Evolutionary conservation across 2,888 invertebrate species (phyloP).

Genomic region (Rugalucina vietnamica): DNA sequence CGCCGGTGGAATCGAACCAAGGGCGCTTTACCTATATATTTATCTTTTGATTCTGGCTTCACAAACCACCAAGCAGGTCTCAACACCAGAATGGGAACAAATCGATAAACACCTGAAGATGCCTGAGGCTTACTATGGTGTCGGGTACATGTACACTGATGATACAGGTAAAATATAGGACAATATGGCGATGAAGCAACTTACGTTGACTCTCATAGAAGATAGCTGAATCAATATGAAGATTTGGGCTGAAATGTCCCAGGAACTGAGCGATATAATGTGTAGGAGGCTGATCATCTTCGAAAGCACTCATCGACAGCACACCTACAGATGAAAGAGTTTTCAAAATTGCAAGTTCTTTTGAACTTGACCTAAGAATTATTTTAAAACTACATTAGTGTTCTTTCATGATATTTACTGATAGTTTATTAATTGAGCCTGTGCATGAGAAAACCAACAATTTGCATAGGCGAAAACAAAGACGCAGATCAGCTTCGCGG

Average conservation of each 20-base stretch:
- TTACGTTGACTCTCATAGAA: neutral
- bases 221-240: neutral
- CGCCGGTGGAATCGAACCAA: neutral
- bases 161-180: neutral
- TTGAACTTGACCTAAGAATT: too few relatives aligned
- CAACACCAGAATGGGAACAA: neutral
- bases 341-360: too few relatives aligned
- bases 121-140: neutral
- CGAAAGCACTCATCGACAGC: neutral
- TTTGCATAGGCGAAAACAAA: too few relatives aligned
- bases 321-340: neutral
- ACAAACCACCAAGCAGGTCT: neutral
- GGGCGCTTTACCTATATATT: neutral
- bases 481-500: too few relatives aligned
- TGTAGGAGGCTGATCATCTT: neutral
- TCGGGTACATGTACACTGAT: neutral
- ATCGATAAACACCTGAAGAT: neutral
- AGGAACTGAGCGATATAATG: neutral
- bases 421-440: too few relatives aligned
- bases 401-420: too few relatives aligned
- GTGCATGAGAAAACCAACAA: too few relatives aligned
- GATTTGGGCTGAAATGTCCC: neutral
- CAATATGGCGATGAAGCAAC: too few relatives aligned
- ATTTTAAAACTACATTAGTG: too few relatives aligned
- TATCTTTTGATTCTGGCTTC: neutral